Evolutionary conservation across 2,113 vertebrate species (phyloP).

Genomic region (Mus spicilegus): DNA sequence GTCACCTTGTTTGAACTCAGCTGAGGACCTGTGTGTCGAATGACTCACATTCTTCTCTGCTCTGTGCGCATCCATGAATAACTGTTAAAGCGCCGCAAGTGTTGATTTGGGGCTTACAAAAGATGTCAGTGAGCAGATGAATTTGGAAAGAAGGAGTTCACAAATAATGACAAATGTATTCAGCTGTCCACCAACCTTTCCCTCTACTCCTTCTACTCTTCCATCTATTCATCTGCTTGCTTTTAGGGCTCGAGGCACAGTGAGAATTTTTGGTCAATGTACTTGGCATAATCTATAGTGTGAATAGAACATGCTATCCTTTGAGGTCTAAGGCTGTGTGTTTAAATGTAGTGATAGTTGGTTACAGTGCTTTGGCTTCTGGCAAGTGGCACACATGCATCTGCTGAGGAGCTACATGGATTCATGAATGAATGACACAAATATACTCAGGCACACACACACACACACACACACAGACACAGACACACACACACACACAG

Average conservation of each 20-base stretch:
- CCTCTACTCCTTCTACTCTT: neutral
- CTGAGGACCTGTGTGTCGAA: neutral
- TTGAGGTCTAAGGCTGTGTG: neutral
- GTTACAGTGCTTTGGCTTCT: too few relatives aligned
- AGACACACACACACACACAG: too few relatives aligned
- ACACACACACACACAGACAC: too few relatives aligned
- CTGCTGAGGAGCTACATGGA: too few relatives aligned
- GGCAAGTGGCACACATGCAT: too few relatives aligned
- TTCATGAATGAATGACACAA: too few relatives aligned
- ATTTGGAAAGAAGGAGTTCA: constrained; percentile 7
- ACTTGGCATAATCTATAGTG: neutral
- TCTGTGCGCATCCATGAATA: neutral
- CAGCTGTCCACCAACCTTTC: neutral
- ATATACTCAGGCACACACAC: too few relatives aligned
- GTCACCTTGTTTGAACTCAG: neutral
- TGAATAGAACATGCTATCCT: neutral
- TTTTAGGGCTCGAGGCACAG: constrained; percentile 16
- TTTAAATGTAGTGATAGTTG: neutral
- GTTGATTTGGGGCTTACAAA: constrained; percentile 28
- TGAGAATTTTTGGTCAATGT: constrained; percentile 1
- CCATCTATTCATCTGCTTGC: neutral
- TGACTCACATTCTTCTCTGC: neutral
- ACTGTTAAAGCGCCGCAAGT: neutral
- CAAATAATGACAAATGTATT: constrained; percentile 13
- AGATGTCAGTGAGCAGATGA: neutral